Percentiles rank a stretch among this genome's conserved stretches.
phyloP scores from a whole-genome alignment of 2,797 vertebrate genomes.

The Phalloptychus januarius region DNA sequence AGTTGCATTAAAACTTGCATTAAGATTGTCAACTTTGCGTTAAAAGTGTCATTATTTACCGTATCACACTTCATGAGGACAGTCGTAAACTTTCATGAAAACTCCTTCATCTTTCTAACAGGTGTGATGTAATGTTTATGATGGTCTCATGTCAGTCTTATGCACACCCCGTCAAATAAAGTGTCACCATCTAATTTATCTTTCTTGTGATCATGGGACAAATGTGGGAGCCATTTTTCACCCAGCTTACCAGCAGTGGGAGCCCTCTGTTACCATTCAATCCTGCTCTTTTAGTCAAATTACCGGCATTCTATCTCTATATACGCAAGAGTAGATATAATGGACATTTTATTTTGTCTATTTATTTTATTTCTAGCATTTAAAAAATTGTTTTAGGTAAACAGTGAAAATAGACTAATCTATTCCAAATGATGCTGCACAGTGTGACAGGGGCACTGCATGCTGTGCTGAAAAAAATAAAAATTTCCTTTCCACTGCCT shows the following conservation, averaged over 20 bases:
- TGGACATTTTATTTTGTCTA: neutral
- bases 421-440: neutral
- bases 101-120: too few relatives aligned
- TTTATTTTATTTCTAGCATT: neutral
- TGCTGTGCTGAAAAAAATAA: neutral
- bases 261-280: too few relatives aligned
- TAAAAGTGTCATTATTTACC: too few relatives aligned
- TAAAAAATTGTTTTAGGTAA: neutral
- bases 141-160: too few relatives aligned
- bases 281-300: neutral
- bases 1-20: too few relatives aligned
- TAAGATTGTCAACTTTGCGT: too few relatives aligned
- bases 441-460: neutral
- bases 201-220: neutral
- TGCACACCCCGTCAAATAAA: too few relatives aligned
- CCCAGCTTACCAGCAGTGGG: neutral
- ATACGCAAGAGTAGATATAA: neutral
- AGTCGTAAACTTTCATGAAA: too few relatives aligned
- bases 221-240: neutral
- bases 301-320: neutral
- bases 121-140: too few relatives aligned
- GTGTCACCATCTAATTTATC: neutral
- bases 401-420: neutral
- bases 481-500: constrained; percentile 8
- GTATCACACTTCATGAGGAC: too few relatives aligned